Evolutionary conservation across 30 jellyfish, hydroid and myxozoan species (phyloP), one percentile per base, ranked within the genome.

Genomic region (Aurelia sp.): DNA sequence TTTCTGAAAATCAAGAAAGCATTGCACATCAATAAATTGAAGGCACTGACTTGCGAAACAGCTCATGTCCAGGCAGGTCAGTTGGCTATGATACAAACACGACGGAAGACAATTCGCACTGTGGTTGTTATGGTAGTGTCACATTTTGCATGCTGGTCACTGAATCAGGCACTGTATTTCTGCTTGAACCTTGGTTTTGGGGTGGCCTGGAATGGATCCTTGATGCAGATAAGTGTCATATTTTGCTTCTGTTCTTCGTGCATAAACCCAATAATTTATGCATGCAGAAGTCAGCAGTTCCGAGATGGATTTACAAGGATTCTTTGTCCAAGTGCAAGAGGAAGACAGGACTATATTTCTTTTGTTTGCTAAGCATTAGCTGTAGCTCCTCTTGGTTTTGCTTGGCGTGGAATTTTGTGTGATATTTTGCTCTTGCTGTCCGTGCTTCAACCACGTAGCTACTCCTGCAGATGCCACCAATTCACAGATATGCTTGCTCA

Each of bases 181-280:
- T 63, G 72, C 3, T 44, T 71, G 67, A 88, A 88, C 78, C 48
- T 88, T 37, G 96, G 92, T 20, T 60, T 62, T 48, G 92, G 92
- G 30, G 18, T 80, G 55, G 66, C 80, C 15, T 88, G 85, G 85
- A 80, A 88, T 73, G 90, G 91, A 3, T 74, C 60, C n/a, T 51
- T 71, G 33, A 73, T 88, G 76, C 96, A 88, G 66, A 30, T 79
- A 4, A 88, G 91, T 55, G 96, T 88, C 31, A 82, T 72, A 13
- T 75, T 88, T 70, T 88, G 96, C 76, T 88, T 88, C 62, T 62
- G 81, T n/a, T 79, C 96, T 18, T 88, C 96, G 55, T 88, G 96
- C 79, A 82, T 88, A 69, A 88, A 88, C 73, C 96, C 96, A 8
- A n/a, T 88, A 33, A 88, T 88, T 51, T 88, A 88, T 66, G 92